These are phyloP conservation scores for Hippopotamus amphibius DNA, from an alignment of 2,113 vertebrate genomes.

Conservation along the genomic window DNA sequence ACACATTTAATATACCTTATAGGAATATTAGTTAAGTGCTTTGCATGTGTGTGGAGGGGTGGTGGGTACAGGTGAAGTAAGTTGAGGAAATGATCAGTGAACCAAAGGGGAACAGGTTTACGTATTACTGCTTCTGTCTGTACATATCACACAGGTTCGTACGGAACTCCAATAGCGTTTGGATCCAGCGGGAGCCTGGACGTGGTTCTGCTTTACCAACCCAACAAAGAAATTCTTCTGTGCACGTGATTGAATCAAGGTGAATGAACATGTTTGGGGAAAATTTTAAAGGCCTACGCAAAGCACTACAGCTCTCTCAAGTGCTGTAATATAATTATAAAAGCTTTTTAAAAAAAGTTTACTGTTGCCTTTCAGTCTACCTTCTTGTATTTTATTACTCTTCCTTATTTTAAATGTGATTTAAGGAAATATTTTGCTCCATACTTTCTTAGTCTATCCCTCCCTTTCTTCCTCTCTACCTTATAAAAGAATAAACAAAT, in stretches of 20 bases:
- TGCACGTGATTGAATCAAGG: not conserved
- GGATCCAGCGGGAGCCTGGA: not conserved
- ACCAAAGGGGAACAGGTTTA: not conserved
- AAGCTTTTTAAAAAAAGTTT: not conserved
- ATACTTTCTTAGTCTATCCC: not conserved
- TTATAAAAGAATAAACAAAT: not conserved
- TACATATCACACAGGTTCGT: not conserved
- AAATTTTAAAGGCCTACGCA: not conserved
- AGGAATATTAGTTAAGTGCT: no score
- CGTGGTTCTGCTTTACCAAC: not conserved
- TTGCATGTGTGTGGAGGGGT: not conserved
- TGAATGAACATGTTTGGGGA: not conserved
- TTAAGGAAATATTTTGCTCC: not conserved
- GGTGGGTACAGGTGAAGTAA: not conserved
- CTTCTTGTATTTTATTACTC: conserved; percentile 1
- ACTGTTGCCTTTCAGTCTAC: not conserved
- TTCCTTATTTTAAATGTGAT: conserved; percentile 10
- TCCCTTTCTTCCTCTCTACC: not conserved
- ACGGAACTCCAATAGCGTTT: fast-evolving
- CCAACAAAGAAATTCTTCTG: not conserved
- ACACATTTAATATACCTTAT: not conserved
- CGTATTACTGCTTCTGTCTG: not conserved
- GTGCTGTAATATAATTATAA: not conserved
- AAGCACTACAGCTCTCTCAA: not conserved
- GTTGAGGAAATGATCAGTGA: not conserved